Percentiles rank a stretch among this genome's conserved stretches.
phyloP scores from a whole-genome alignment of 1,140 invertebrate genomes.

The Drosophila nigromelanica region DNA sequence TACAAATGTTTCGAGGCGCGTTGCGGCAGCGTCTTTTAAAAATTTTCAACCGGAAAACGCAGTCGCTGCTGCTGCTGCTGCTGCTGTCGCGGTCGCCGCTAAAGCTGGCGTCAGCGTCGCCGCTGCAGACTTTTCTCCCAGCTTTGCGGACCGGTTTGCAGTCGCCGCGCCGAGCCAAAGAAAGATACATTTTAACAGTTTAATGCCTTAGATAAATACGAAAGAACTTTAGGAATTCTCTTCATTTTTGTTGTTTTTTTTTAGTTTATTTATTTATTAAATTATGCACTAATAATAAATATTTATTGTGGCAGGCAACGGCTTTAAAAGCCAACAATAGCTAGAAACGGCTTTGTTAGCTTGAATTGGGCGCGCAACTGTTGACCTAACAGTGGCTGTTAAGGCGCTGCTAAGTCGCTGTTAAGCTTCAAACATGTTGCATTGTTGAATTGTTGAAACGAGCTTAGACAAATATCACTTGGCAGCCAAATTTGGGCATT shows the following conservation, averaged over 20 bases:
- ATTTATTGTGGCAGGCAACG: not conserved
- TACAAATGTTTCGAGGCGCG: constrained; percentile 82
- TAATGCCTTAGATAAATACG: not conserved
- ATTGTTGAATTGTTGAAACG: not conserved
- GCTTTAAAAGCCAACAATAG: not conserved
- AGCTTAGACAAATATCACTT: not conserved
- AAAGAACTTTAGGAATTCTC: not conserved
- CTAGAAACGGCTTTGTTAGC: not conserved
- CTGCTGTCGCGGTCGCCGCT: not conserved
- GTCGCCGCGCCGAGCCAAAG: not conserved
- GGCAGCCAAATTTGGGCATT: constrained; percentile 5
- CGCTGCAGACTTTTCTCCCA: constrained; percentile 14
- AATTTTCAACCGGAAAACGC: constrained; percentile 76
- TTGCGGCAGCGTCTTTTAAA: constrained; percentile 84
- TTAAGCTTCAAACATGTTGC: constrained; percentile 36
- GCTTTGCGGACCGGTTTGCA: constrained; percentile 47
- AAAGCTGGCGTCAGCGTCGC: constrained; percentile 8
- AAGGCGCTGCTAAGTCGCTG: constrained; percentile 1
- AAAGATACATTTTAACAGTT: constrained; percentile 33
- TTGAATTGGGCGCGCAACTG: constrained; percentile 8
- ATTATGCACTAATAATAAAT: constrained; percentile 8
- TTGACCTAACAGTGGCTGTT: constrained; percentile 21
- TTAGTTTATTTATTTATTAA: not conserved
- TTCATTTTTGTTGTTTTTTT: too few relatives aligned
- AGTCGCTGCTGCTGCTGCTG: constrained; percentile 9